Evolutionary conservation across 2,888 invertebrate genomes (phyloP), one percentile per base, ranked within the genome.

Genomic region (Drosophila acutilabella): DNA sequence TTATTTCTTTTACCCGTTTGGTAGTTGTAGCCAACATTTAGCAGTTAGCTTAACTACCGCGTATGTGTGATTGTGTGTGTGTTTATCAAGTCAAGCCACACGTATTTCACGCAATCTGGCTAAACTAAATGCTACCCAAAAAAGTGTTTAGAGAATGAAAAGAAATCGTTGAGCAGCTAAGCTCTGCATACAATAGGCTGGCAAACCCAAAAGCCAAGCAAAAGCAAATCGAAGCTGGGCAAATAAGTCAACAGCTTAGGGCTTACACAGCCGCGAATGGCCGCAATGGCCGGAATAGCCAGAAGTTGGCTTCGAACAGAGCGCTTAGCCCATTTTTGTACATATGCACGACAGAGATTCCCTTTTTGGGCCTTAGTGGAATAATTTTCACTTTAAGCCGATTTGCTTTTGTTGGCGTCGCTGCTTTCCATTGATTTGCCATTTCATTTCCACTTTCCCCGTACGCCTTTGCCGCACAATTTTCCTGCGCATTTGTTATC

Each of bases 301-400:
- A 64, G 67, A 78, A 75, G 51, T 66, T 68, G 65, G 64, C 65
- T 59, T 33, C 36, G 36, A 36, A 36, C 36, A 51, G n/a, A 41
- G 26, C 57, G 64, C 64, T 71, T 71, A 70, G 62, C 41, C 64
- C 45, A 67, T 67, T 73, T 73, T 58, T 52, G 53, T 76, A 45
- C 77, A 68, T 69, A 74, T 73, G 74, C 57, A 58, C 50, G 53
- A 48, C 36, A 54, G 64, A 30, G 64, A 52, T 64, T 45, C 36
- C 13, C 36, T 33, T 50, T 30, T 44, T 53, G 57, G 76, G 71
- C 41, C 53, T 36, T 36, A 36, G 70, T 77, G 71, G 89, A 91
- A 90, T 88, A 89, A 90, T 91, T 90, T 90, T 70, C 80, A 82
- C 90, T 89, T 88, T 91, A 91, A 90, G 91, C 89, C 85, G 91